Evolutionary conservation across 2,113 vertebrate species (phyloP), one percentile per base, ranked within the genome.

Genomic region (Esox niger): DNA sequence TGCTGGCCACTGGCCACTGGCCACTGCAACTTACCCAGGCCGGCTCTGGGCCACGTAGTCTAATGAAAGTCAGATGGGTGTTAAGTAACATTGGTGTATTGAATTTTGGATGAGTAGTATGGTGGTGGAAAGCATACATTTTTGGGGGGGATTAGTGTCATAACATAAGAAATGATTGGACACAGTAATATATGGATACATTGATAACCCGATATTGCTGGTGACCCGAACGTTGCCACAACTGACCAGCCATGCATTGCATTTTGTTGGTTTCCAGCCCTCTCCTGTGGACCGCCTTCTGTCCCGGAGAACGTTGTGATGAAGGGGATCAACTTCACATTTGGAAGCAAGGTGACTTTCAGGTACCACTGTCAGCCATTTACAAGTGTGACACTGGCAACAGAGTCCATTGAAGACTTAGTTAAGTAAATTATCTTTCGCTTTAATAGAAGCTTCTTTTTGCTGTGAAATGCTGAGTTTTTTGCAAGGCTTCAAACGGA

Each of bases 311-410:
- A 99, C 70, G 88, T 94, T 67, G 49, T 80, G 71, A 81, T 94
- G 88, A 88, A 82, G 2, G 96, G 93, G 55, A 91, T 83, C 75
- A 91, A 92, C 82, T 96, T 96, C 90, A 98, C 95, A 38, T 97
- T 92, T 79, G 93, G 86, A 79, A 96, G 79, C 89, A 97, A 94
- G 89, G 94, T 97, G 85, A 90, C 83, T 65, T 98, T 95, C 90
- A 96, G 95, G 97, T 99, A 95, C 83, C 82, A 71, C 77, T 69
- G 71, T 85, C 87, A 81, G 80, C 82, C 61, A 32, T 58, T 46
- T 58, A 4, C 54, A 73, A 30, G 26, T 29, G 11, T 65, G 62
- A 59, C 32, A 38, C 26, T 46, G 13, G 5, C 23, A 27, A 56
- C 17, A 3, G 52, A 4, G 35, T 13, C 35, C 38, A 4, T 43